Evolutionary conservation across 2,113 vertebrate species (phyloP), one percentile per base, ranked within the genome.

Genomic region (Halcyon malimbica): DNA sequence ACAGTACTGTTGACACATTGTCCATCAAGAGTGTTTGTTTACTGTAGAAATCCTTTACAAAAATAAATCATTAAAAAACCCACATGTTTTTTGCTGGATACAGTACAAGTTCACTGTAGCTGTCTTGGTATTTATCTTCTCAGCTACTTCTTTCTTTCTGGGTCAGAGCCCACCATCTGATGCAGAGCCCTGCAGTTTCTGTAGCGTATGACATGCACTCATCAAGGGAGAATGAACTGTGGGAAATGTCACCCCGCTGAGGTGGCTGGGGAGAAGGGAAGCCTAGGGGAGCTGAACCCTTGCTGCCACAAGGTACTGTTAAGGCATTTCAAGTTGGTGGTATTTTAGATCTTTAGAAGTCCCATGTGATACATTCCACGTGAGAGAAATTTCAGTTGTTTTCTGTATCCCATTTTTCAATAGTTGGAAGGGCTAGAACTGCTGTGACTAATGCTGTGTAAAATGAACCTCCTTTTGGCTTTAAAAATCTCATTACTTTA

Each of bases 181-280:
- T 15, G 68, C 0, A 1, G 21, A 74, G 60, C 44, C 54, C 15
- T 5, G 39, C 59, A 20, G 3, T 3, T 50, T 51, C 60, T 5
- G 31, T 35, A 37, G 56, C 0, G 1, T 4, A 3, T 0, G 3
- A 15, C 6, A 1, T 28, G 60, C 26, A 16, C 79, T 39, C 51
- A 5, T 16, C 41, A 16, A 2, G 26, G 80, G 37, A 60, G 48
- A 64, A 8, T 1, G 63, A 64, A 13, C 35, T 16, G 80, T 9
- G 51, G 81, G 81, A 71, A 75, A 24, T 20, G 63, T 77, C 89
- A 85, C 16, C 17, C 46, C 41, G 50, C 62, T 0, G 1, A 44
- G 74, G 41, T 42, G 33, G 11, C 75, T 3, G 26, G 37, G 60
- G 31, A 25, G 16, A 41, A 64, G 53, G 42, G 62, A 9, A 50